Evolutionary conservation across 1,140 invertebrate genomes (phyloP).

Genomic region (Drosophila santomea): DNA sequence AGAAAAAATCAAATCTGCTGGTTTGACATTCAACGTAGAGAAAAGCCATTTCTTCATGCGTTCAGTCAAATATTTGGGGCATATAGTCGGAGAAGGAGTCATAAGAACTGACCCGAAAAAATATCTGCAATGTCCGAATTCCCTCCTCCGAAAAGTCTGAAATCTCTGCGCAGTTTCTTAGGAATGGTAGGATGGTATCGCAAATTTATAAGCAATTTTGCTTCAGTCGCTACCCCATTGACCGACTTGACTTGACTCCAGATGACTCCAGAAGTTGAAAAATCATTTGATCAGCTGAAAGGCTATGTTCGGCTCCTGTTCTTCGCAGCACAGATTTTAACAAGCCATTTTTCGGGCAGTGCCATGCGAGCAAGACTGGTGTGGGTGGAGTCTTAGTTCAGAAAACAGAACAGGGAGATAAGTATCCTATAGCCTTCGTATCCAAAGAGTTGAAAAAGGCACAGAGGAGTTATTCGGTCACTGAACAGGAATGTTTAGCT

Average conservation of each 20-base stretch:
- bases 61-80: too few species aligned
- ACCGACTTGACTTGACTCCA: not conserved
- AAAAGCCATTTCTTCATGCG: too few species aligned
- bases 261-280: slow-evolving; percentile 1
- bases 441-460: not conserved
- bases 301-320: not conserved
- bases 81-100: too few species aligned
- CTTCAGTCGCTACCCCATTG: not conserved
- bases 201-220: not conserved
- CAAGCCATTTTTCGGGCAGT: not conserved
- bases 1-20: too few species aligned
- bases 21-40: too few species aligned
- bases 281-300: not conserved
- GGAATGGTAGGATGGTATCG: not conserved
- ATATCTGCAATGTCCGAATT: too few species aligned
- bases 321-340: not conserved
- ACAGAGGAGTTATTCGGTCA: not conserved
- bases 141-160: too few species aligned
- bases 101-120: too few species aligned
- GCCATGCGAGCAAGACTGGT: not conserved
- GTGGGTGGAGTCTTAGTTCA: not conserved
- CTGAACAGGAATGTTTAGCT: not conserved
- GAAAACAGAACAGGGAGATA: not conserved
- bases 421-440: not conserved
- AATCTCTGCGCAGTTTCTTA: not conserved